phyloP scores from a whole-genome alignment of 2,113 vertebrate species.

The Herpetotheres cachinnans region DNA sequence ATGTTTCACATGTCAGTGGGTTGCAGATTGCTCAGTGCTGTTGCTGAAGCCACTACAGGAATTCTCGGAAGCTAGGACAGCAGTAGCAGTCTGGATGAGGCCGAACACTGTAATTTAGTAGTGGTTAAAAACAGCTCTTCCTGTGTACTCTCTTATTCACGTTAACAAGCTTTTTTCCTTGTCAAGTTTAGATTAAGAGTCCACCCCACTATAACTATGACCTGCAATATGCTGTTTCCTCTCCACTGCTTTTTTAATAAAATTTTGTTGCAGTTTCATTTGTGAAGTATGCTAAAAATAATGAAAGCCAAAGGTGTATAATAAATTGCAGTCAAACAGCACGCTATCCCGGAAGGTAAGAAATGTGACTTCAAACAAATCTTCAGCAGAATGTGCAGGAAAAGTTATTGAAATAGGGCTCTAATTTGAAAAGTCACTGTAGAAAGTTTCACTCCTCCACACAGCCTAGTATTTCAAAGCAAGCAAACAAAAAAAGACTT shows the following conservation, averaged over 20 bases:
- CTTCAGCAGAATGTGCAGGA: background rate
- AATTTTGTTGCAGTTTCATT: background rate
- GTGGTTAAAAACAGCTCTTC: background rate
- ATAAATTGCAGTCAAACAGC: background rate
- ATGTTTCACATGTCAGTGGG: background rate
- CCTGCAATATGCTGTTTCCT: background rate
- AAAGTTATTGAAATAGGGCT: background rate
- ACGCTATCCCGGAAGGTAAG: background rate
- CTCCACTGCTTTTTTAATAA: background rate
- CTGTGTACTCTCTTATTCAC: background rate
- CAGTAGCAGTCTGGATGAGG: background rate
- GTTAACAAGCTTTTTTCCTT: background rate
- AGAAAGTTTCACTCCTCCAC: background rate
- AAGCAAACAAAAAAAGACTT: background rate
- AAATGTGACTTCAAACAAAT: background rate
- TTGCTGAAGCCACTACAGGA: constrained; percentile 2
- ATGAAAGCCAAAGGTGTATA: background rate
- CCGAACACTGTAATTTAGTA: background rate
- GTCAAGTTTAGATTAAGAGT: background rate
- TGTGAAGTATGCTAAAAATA: background rate
- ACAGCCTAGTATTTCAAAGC: background rate
- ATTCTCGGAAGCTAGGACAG: background rate
- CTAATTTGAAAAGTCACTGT: background rate
- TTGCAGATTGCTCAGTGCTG: background rate
- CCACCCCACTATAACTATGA: background rate